These are phyloP conservation scores for Augochlorella aurata DNA, from an alignment of 2,888 invertebrate species.

Conservation along the genomic window DNA sequence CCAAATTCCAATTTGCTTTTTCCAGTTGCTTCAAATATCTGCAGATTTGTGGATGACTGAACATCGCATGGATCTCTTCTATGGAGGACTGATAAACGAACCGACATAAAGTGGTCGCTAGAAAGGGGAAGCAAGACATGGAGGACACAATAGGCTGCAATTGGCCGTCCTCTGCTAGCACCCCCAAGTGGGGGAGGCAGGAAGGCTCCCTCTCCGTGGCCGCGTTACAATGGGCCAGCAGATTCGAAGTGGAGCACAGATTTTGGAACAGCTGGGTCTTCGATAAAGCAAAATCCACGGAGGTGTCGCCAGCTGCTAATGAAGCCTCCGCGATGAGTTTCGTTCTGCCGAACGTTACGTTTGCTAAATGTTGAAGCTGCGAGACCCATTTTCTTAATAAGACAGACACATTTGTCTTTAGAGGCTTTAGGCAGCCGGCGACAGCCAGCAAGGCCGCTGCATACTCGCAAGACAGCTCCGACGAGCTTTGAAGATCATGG, in stretches of 20 bases:
- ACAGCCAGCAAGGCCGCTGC: constrained; percentile 76
- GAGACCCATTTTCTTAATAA: constrained; percentile 77
- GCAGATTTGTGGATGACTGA: constrained; percentile 65
- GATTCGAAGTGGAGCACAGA: constrained; percentile 81
- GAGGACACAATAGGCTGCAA: constrained; percentile 82
- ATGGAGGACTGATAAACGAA: constrained; percentile 58
- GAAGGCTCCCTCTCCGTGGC: constrained; percentile 81
- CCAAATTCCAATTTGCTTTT: constrained; percentile 73
- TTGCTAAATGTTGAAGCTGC: constrained; percentile 66
- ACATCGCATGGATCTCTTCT: constrained; percentile 64
- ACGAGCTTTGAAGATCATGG: constrained; percentile 71
- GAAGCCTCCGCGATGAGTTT: constrained; percentile 74
- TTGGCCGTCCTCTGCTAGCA: constrained; percentile 82
- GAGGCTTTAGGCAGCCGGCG: constrained; percentile 63
- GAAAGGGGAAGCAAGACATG: constrained; percentile 82
- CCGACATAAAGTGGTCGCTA: constrained; percentile 72
- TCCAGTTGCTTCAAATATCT: constrained; percentile 73
- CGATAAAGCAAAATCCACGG: constrained; percentile 65
- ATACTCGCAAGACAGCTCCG: constrained; percentile 77
- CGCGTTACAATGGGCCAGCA: constrained; percentile 80
- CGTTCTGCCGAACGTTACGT: constrained; percentile 73
- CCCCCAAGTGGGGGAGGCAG: constrained; percentile 81
- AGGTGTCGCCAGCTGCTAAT: constrained; percentile 62
- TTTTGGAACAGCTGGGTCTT: constrained; percentile 69
- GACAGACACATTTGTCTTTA: constrained; percentile 67